A percentile compares a stretch with the other conserved stretches of the same genome.
Conservation (phyloP, 2,888 invertebrate species). For the Xanthorhoe designata region DNA sequence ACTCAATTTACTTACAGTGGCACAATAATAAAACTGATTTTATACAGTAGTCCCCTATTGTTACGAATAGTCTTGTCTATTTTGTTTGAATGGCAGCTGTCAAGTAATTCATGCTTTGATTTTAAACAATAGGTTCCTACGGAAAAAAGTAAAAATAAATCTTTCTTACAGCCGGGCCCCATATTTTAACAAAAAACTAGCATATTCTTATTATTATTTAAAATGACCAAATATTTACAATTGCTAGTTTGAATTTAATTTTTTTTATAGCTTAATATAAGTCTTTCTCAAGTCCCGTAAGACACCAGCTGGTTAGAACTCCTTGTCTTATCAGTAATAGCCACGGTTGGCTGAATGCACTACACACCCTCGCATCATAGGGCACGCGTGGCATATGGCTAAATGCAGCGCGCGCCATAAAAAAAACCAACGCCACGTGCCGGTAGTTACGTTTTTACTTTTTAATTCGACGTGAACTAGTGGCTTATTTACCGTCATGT, state of each 20-base stretch:
- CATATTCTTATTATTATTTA: too few species aligned
- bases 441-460: conserved; percentile 64
- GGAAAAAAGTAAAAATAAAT: too few species aligned
- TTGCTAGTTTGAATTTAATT: too few species aligned
- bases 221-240: too few species aligned
- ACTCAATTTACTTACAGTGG: conserved; percentile 1
- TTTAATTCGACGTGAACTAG: conserved; percentile 42
- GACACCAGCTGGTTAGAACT: conserved; percentile 32
- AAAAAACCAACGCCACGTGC: conserved; percentile 70
- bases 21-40: conserved; percentile 4
- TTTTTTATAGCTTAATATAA: not conserved
- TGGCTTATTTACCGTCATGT: conserved; percentile 14
- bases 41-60: not conserved
- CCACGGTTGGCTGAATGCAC: conserved; percentile 58
- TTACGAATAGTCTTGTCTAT: conserved; percentile 24
- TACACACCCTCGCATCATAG: conserved; percentile 47
- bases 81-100: conserved; percentile 31
- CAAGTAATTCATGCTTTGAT: not conserved
- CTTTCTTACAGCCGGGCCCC: too few species aligned
- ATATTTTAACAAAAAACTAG: too few species aligned
- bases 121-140: too few species aligned
- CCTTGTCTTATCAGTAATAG: conserved; percentile 38
- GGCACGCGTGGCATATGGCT: conserved; percentile 81
- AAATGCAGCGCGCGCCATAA: conserved; percentile 51
- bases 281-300: not conserved